Base-by-base conservation (phyloP, 2,888 invertebrate genomes). In the Drosophila tanythrix region DNA sequence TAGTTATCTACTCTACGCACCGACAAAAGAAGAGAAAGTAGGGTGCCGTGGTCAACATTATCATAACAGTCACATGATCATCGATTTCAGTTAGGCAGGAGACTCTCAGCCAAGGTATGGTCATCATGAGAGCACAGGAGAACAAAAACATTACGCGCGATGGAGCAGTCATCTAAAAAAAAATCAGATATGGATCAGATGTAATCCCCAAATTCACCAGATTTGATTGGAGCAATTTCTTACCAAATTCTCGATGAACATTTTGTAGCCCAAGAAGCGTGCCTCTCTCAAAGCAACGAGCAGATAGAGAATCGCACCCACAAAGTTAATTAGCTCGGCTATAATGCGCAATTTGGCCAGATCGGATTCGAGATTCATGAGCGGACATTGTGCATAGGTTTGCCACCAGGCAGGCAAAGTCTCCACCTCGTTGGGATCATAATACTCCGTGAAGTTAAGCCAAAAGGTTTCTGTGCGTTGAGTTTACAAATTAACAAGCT, bases 21-120 rank as follows among this genome's bases (percentile, higher is more conserved):
- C 98, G 95, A 94, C 99, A 99, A 93, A 99, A 99, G 94, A 99
- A 99, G 61, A 99, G 94, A 92, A 99, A 99, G 93, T 99, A 99
- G 0, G 99, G 98, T 0, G 99, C 97, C 0, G 99, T 99, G 15
- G 98, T 97, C 36, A 99, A 94, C 96, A 99, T 99, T 18, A 99
- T 98, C 70, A 98, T 95, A 3, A 99, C 97, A 0, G 98, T 97
- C 2, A 99, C 95, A 74, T 97, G 96, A 91, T 99, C 99, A 93
- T 99, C 99, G 59, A 96, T 95, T 92, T 96, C 96, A 66, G 97
- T 96, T 29, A 96, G 95, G 89, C 99, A 99, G 73, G 96, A 95
- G 25, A 98, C 94, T 70, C 99, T 94, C 60, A 99, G 93, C 70
- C 97, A 96, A 15, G 99, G 97, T 92, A 99, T 96, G 18, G 96